A percentile compares a stretch with the other conserved stretches of the same genome.
Conservation (phyloP, 1,140 invertebrate species). For the Telenomus remus region DNA sequence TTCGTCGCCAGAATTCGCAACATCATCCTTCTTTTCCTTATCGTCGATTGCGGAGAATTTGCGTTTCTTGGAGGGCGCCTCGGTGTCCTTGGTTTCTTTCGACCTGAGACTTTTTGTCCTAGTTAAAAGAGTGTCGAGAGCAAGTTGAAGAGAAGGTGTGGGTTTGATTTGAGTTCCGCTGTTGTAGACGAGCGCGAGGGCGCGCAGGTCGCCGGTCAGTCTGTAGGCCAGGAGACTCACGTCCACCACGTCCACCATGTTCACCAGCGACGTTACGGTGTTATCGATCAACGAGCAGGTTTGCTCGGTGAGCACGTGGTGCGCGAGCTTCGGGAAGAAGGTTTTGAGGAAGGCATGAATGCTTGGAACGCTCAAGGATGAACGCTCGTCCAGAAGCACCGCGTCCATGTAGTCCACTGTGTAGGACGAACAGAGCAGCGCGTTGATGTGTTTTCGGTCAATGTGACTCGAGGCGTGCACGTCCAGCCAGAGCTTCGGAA, state of each 20-base stretch:
- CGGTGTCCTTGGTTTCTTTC: conserved; percentile 65
- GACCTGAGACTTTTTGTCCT: conserved; percentile 63
- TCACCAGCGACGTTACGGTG: conserved; percentile 75
- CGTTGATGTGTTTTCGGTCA: conserved; percentile 85
- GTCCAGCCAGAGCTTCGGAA: conserved; percentile 90
- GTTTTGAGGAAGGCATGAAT: conserved; percentile 89
- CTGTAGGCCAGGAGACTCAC: conserved; percentile 73
- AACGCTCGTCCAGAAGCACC: conserved; percentile 86
- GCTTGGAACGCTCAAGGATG: conserved; percentile 83
- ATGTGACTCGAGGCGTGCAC: conserved; percentile 85
- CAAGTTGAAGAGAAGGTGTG: conserved; percentile 61
- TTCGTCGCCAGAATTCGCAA: conserved; percentile 53
- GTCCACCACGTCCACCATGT: conserved; percentile 76
- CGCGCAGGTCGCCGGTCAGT: conserved; percentile 75
- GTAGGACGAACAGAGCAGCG: conserved; percentile 85
- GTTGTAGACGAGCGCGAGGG: conserved; percentile 60
- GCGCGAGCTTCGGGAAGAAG: conserved; percentile 87
- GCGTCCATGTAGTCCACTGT: conserved; percentile 90
- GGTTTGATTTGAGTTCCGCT: conserved; percentile 70
- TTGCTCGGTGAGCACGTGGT: conserved; percentile 78
- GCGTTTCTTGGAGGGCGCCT: conserved; percentile 70
- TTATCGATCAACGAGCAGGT: conserved; percentile 78
- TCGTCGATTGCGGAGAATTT: conserved; percentile 62
- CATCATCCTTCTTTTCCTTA: conserved; percentile 58
- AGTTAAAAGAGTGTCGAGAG: conserved; percentile 64